Base-by-base conservation (phyloP, 2,797 vertebrate species). In the Enteromius mattozi region DNA sequence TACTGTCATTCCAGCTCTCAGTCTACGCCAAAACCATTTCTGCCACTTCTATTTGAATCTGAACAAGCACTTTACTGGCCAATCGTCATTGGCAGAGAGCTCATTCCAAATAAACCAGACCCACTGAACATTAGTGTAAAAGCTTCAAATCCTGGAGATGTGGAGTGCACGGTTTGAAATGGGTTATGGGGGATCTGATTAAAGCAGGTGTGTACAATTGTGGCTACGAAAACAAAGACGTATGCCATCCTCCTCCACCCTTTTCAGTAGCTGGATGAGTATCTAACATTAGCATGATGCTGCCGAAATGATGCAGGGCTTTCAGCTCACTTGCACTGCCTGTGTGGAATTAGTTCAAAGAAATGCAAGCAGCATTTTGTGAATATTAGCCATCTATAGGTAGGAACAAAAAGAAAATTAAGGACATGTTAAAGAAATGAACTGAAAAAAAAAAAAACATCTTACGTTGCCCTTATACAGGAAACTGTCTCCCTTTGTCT, bases 1-100 rank as follows among this genome's bases (percentile, higher is more conserved):
- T 83, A n/a, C 42, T 37, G 59, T 66, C 45, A 24, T 40, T 77
- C 16, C 72, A 83, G 71, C 81, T 76, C 45, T 81, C 54, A 59
- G 40, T 83, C 17, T 45, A 24, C 12, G 59, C n/a, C 81, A 74
- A 78, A 76, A 59, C 61, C 47, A 66, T 69, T 78, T 59, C 24
- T 69, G 74, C 49, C 19, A 45, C n/a, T 16, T 77, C 17, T n/a
- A 56, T 56, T 45, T 56, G 35, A 77, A 83, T 69, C 8, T 83
- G 49, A 77, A 77, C 13, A 45, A 56, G 65, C 74, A 77, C 82
- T 69, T 77, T 33, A 65, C 61, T 30, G 24, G 14, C 72, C 61
- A 76, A 56, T 56, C 35, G 35, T 77, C 72, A 68, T 56, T 68
- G 63, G 63, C 47, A 68, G 45, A 75, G 45, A 65, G 30, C 19